These are phyloP conservation scores for Graptemys geographica DNA, from an alignment of 2,797 vertebrate species.

Conservation along the genomic window DNA sequence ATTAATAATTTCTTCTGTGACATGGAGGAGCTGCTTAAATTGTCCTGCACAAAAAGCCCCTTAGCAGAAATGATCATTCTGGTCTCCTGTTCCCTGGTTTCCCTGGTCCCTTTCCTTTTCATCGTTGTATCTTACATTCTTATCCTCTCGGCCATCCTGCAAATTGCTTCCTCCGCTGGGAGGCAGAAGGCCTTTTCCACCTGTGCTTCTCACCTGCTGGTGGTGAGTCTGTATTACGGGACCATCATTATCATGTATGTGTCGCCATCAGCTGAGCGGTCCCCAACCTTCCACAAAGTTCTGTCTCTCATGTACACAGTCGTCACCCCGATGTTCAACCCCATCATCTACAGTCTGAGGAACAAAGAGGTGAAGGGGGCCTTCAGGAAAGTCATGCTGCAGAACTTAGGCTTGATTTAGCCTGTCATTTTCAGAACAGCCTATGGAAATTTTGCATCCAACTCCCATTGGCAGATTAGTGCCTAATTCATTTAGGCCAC, in stretches of 20 bases:
- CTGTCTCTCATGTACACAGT: slow-evolving; percentile 48
- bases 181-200: slow-evolving; percentile 58
- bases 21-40: slow-evolving; percentile 27
- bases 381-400: slow-evolving; percentile 28
- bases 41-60: slow-evolving; percentile 21
- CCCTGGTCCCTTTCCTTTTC: slow-evolving; percentile 30
- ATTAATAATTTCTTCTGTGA: slow-evolving; percentile 48
- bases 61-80: slow-evolving; percentile 34
- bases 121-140: slow-evolving; percentile 42
- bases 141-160: slow-evolving; percentile 46
- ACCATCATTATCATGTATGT: slow-evolving; percentile 40
- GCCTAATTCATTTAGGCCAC: too few species aligned
- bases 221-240: slow-evolving; percentile 35
- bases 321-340: slow-evolving; percentile 24
- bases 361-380: slow-evolving; percentile 47
- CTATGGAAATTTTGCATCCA: too few species aligned
- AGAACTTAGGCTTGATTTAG: background rate
- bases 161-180: slow-evolving; percentile 33
- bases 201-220: slow-evolving; percentile 31
- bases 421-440: background rate
- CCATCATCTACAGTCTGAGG: slow-evolving; percentile 48
- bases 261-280: background rate
- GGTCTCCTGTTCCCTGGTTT: background rate
- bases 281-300: slow-evolving; percentile 28
- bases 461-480: too few species aligned